Percentiles rank a stretch among this genome's conserved stretches.
Conservation (phyloP, 1,140 invertebrate species). For the Monomorium pharaonis region DNA sequence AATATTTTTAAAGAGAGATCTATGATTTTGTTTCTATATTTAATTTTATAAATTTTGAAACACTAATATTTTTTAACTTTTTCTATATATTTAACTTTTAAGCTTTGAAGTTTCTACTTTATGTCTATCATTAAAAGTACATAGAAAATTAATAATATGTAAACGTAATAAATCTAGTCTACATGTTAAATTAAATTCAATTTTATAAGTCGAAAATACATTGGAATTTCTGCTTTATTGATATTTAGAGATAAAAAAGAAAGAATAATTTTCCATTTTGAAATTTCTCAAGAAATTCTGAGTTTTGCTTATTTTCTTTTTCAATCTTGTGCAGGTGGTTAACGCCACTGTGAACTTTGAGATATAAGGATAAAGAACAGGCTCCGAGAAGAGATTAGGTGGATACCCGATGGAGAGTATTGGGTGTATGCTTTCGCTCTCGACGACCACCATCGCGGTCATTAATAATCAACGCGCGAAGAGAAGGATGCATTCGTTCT, state of each 20-base stretch:
- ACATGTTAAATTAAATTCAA: too few species aligned
- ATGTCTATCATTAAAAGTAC: too few species aligned
- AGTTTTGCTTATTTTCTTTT: slow-evolving; percentile 69
- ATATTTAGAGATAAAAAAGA: not conserved
- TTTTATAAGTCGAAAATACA: too few species aligned
- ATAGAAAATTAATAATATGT: too few species aligned
- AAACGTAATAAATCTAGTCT: too few species aligned
- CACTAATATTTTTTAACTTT: not conserved
- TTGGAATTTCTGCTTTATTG: too few species aligned
- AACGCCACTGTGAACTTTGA: slow-evolving; percentile 69
- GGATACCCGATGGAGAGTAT: slow-evolving; percentile 68
- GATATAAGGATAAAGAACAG: slow-evolving; percentile 53
- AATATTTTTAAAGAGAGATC: not conserved
- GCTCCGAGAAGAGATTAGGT: slow-evolving; percentile 9
- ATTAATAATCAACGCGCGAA: slow-evolving; percentile 76
- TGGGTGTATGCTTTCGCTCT: slow-evolving; percentile 75
- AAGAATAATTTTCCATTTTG: not conserved
- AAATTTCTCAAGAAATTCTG: slow-evolving; percentile 27
- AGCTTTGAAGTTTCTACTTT: too few species aligned
- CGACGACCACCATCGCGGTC: slow-evolving; percentile 67
- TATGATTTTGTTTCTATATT: not conserved
- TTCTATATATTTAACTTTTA: not conserved
- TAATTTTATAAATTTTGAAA: not conserved
- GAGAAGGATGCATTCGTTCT: not conserved
- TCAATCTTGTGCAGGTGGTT: slow-evolving; percentile 43